Evolutionary conservation across 2,888 invertebrate genomes (phyloP).

Genomic region (Fragum sueziense): DNA sequence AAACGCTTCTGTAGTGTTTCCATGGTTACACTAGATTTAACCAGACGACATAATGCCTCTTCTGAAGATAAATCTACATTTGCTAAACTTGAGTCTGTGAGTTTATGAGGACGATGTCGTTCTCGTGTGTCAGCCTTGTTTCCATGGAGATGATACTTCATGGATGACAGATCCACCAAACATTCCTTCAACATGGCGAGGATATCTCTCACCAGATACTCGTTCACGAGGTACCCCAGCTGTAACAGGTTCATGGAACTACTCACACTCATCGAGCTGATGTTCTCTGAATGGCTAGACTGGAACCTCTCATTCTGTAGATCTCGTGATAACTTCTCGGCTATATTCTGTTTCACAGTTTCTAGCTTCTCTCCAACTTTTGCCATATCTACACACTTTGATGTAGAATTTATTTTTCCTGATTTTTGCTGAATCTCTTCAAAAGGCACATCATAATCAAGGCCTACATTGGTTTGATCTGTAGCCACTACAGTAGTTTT

Average conservation of each 20-base stretch:
- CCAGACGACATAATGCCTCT: conserved; percentile 63
- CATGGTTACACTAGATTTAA: conserved; percentile 68
- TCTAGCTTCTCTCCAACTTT: conserved; percentile 46
- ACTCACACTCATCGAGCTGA: conserved; percentile 62
- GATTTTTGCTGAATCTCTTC: conserved; percentile 27
- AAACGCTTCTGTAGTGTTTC: conserved; percentile 79
- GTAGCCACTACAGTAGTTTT: not conserved
- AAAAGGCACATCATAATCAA: conserved; percentile 70
- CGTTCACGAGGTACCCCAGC: conserved; percentile 75
- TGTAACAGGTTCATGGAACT: conserved; percentile 58
- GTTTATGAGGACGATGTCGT: conserved; percentile 38
- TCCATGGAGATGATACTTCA: conserved; percentile 68
- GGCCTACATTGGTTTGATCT: not conserved
- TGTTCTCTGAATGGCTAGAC: conserved; percentile 51
- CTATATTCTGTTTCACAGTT: conserved; percentile 40
- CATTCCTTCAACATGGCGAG: conserved; percentile 76
- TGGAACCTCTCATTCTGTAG: conserved; percentile 27
- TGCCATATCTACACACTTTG: not conserved
- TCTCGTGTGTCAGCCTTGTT: conserved; percentile 58
- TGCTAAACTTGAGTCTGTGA: conserved; percentile 20
- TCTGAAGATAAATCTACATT: conserved; percentile 66
- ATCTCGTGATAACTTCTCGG: conserved; percentile 20
- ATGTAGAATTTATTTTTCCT: not conserved
- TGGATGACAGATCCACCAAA: conserved; percentile 72
- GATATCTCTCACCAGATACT: conserved; percentile 77